Evolutionary conservation across 1,140 invertebrate genomes (phyloP), one percentile per base, ranked within the genome.

Genomic region (Gryllus bimaculatus): DNA sequence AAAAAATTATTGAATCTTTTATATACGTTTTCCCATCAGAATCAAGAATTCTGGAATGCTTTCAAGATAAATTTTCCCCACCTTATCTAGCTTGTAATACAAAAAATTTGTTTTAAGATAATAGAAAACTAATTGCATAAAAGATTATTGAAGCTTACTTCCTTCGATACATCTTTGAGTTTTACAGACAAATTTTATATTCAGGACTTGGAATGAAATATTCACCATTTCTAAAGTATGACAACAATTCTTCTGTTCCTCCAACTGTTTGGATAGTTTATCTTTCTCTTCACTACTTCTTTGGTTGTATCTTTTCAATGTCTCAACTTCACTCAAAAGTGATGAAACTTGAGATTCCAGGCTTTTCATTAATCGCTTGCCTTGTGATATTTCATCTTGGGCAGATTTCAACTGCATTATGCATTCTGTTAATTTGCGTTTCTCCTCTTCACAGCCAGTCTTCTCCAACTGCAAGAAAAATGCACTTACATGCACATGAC

Each of bases 301-400:
- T 7, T 66, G 10, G 10, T 13, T 18, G 54, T 18, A 13, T 66
- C 54, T 66, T 66, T 66, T 66, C 18, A 66, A 66, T 10, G 10
- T 66, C 54, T 66, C 54, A 13, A 66, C 54, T 66, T 66, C 54
- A 66, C 54, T 66, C 10, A 66, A 18, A 10, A 66, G 18, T 13
- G 54, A 66, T 13, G 54, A 66, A 66, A 66, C 54, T 66, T 66
- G 54, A 18, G 54, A 13, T 66, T 66, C 54, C 54, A 66, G 77
- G 48, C 80, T 48, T 20, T 77, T 83, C 88, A 79, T 81, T 84
- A 83, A 81, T 86, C 82, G 49, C 86, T 85, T 10, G 85, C 82
- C 79, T 89, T 85, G 80, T 86, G 84, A 75, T 87, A 86, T 80
- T 78, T 86, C 87, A 73, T 89, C 87, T 0, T 89, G 80, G 77